Base-by-base conservation (phyloP, 2,888 invertebrate genomes). In the Acleris emargana region DNA sequence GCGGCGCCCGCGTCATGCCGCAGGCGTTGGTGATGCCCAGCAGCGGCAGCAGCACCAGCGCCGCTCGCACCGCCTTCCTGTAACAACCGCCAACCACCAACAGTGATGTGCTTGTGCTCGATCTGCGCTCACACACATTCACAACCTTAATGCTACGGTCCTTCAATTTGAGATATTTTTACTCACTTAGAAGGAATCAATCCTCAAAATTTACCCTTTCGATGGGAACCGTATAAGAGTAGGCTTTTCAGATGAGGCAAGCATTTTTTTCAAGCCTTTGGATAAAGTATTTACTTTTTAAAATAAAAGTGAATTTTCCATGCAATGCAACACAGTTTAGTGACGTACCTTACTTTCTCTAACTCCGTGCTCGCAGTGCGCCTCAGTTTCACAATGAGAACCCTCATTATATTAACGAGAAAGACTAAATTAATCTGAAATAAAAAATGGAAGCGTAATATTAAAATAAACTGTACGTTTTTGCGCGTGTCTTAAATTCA, bases 21-120 rank as follows among this genome's bases (percentile, higher is more conserved):
- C 97, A 85, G 1, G 95, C 83, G 83, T 97, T 97, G 1, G 96
- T 96, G 64, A 97, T 96, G 3, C 97, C 97, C 75, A 97, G 88
- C 4, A 97, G 89, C 0, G 97, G 97, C 9, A 97, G 84, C 6
- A 97, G 89, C 3, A 97, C 95, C 17, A 97, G 89, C 0, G 97
- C 96, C 0, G 97, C 97, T 49, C 96, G 93, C 0, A 96, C 96
- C 0, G 97, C 96, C 89, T 97, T 97, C 74, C 97, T 96, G 76
- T n/a, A 54, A 18, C 9, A 1, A 5, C n/a, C 22, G 5, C 38
- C n/a, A n/a, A n/a, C n/a, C n/a, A 11, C 6, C 13, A 18, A 45
- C n/a, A 16, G 45, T n/a, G n/a, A n/a, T n/a, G n/a, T n/a, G n/a
- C n/a, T n/a, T n/a, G n/a, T n/a, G 2, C 45, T 45, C 6, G 2